Conservation (phyloP, 2,797 vertebrate species). For the Dromococcyx pavoninus region DNA sequence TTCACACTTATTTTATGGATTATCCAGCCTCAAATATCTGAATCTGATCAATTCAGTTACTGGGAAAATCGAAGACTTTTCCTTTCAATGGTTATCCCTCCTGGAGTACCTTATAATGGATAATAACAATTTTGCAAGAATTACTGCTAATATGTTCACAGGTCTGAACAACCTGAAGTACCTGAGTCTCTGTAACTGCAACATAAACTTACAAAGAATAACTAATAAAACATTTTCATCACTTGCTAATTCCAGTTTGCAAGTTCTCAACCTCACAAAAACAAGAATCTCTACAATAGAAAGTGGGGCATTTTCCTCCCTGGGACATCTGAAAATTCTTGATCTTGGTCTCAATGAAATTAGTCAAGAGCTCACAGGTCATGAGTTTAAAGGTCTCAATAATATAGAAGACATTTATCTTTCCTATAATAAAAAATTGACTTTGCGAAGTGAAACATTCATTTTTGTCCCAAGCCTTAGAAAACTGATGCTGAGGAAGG, state of each 20-base stretch:
- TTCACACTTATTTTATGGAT: constrained; percentile 81
- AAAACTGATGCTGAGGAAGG: constrained; percentile 82
- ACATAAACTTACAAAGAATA: constrained; percentile 74
- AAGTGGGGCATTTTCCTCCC: constrained; percentile 79
- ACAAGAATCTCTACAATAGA: constrained; percentile 77
- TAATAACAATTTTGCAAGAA: constrained; percentile 71
- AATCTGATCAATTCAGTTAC: constrained; percentile 79
- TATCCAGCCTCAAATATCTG: constrained; percentile 80
- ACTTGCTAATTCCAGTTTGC: constrained; percentile 83
- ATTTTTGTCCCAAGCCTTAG: constrained; percentile 78
- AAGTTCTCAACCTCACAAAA: constrained; percentile 84
- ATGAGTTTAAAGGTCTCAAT: constrained; percentile 86
- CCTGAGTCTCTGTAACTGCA: constrained; percentile 83
- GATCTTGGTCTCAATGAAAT: constrained; percentile 89
- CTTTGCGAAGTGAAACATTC: constrained; percentile 82
- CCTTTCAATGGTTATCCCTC: constrained; percentile 81
- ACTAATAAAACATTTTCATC: constrained; percentile 84
- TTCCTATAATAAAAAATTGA: constrained; percentile 81
- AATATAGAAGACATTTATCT: constrained; percentile 83
- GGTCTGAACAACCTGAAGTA: constrained; percentile 83
- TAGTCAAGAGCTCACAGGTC: constrained; percentile 83
- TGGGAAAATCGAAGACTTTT: constrained; percentile 83
- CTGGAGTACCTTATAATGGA: constrained; percentile 85
- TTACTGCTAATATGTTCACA: constrained; percentile 81
- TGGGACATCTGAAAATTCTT: constrained; percentile 82